Conservation (phyloP, 1,140 invertebrate genomes). For the Nasonia giraulti region DNA sequence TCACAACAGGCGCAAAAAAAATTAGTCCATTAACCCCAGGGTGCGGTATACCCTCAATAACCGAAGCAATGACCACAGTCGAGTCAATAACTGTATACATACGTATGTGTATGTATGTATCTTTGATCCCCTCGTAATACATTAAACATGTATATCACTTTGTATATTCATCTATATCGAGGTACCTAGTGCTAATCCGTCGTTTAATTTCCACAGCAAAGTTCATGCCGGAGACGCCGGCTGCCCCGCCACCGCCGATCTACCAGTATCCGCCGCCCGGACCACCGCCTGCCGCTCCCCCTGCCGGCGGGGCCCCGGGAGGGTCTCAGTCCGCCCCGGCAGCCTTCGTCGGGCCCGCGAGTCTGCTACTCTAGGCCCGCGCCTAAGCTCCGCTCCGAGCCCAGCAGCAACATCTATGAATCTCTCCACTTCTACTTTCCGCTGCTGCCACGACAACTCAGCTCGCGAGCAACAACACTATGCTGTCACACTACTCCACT, state of each 20-base stretch:
- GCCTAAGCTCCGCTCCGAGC: not conserved
- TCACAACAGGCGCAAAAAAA: not conserved
- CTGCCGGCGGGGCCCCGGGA: conserved; percentile 47
- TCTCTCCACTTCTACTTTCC: not conserved
- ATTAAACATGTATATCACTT: too few relatives aligned
- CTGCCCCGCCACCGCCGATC: conserved; percentile 66
- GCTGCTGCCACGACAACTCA: not conserved
- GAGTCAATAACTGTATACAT: not conserved
- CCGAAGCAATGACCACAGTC: not conserved
- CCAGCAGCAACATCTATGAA: not conserved
- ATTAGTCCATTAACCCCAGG: not conserved
- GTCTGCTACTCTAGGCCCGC: conserved; percentile 25
- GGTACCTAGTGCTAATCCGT: too few relatives aligned
- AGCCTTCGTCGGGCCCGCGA: conserved; percentile 56
- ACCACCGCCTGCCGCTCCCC: conserved; percentile 55
- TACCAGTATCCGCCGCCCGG: conserved; percentile 68
- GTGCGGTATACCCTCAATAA: not conserved
- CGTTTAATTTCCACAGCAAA: conserved; percentile 70
- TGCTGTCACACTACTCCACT: too few relatives aligned
- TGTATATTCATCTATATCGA: too few relatives aligned
- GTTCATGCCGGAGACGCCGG: conserved; percentile 73
- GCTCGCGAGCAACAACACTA: not conserved
- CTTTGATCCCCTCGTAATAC: not conserved
- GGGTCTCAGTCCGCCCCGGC: conserved; percentile 46
- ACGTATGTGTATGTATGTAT: not conserved